These are phyloP conservation scores for Bovichtus variegatus DNA, from an alignment of 2,797 vertebrate genomes.

Conservation along the genomic window DNA sequence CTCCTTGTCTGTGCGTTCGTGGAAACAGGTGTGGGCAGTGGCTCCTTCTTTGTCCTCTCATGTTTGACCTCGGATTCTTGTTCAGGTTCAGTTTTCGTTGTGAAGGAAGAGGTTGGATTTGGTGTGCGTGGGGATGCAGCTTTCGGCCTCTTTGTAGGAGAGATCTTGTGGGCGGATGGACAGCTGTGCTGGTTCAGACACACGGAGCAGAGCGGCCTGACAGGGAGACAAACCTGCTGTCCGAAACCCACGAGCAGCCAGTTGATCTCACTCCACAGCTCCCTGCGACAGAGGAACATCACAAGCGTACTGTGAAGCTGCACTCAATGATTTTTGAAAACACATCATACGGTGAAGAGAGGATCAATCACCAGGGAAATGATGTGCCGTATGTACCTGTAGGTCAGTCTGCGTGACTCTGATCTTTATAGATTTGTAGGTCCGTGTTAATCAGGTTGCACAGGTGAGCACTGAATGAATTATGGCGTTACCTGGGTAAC, in stretches of 20 bases:
- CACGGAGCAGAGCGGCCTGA: slow-evolving; percentile 88
- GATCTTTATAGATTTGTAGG: slow-evolving; percentile 11
- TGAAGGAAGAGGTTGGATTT: neutral
- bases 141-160: slow-evolving; percentile 76
- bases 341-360: neutral
- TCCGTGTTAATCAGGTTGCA: slow-evolving; percentile 1
- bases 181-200: slow-evolving; percentile 93
- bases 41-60: slow-evolving; percentile 11
- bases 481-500: slow-evolving; percentile 90
- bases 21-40: slow-evolving; percentile 1
- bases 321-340: neutral
- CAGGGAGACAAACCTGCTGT: slow-evolving; percentile 94
- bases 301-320: neutral
- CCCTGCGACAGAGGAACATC: slow-evolving; percentile 79
- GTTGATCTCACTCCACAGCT: slow-evolving; percentile 95
- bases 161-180: slow-evolving; percentile 84
- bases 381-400: neutral
- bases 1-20: slow-evolving; percentile 20
- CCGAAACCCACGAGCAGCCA: slow-evolving; percentile 97
- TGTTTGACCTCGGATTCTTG: slow-evolving; percentile 27
- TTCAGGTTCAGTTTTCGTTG: slow-evolving; percentile 59
- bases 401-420: neutral
- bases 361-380: neutral
- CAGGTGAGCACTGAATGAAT: neutral
- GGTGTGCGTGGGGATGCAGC: slow-evolving; percentile 32